Evolutionary conservation across 2,888 invertebrate species (phyloP).

Genomic region (Trichopoda pennipes): DNA sequence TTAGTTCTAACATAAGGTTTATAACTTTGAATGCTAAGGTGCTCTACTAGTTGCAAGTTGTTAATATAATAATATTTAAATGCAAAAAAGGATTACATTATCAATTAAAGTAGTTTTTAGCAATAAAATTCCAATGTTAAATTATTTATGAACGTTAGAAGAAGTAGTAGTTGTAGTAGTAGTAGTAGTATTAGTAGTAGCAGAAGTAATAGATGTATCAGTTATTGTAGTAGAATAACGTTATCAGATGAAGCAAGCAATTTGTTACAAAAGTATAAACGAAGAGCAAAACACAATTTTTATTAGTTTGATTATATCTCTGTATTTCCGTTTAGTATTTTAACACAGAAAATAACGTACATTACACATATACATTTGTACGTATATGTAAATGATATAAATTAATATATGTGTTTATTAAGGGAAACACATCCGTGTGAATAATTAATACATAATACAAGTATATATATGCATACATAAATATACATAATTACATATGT

Average conservation of each 20-base stretch:
- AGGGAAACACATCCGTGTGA: background rate
- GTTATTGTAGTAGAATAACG: background rate
- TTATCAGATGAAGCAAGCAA: slow-evolving; percentile 10
- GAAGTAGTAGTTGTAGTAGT: slow-evolving; percentile 4
- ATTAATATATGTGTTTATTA: background rate
- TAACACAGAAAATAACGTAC: slow-evolving; percentile 16
- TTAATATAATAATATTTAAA: slow-evolving; percentile 22
- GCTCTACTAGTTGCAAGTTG: slow-evolving; percentile 73
- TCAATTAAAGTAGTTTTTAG: slow-evolving; percentile 17
- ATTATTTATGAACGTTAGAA: background rate
- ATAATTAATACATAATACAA: too few species aligned
- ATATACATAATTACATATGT: background rate
- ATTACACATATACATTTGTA: background rate
- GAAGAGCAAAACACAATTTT: slow-evolving; percentile 51
- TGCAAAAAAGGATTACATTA: slow-evolving; percentile 37
- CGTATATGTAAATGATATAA: slow-evolving; percentile 2
- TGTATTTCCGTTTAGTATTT: slow-evolving; percentile 15
- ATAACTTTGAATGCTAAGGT: slow-evolving; percentile 79
- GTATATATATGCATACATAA: too few species aligned
- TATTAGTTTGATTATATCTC: slow-evolving; percentile 43
- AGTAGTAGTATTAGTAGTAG: background rate
- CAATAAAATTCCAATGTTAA: slow-evolving; percentile 7
- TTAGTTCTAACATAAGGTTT: slow-evolving; percentile 72
- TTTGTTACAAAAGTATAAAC: slow-evolving; percentile 43
- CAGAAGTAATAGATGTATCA: background rate